These are phyloP conservation scores for Diplolepis rosae DNA, from an alignment of 2,888 invertebrate species.

Conservation along the genomic window DNA sequence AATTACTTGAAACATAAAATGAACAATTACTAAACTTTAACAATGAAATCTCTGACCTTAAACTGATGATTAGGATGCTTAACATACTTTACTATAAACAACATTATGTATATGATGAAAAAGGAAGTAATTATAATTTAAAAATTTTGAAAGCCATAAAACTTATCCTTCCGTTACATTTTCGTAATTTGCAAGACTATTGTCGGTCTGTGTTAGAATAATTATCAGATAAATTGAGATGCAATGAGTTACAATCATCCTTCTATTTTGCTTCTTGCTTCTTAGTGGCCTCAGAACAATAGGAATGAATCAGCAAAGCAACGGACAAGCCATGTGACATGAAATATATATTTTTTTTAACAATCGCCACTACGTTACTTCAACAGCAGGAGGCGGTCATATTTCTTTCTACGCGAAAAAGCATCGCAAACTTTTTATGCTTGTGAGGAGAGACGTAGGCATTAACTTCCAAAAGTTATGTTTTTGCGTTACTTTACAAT, in stretches of 20 bases:
- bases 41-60: too few relatives aligned
- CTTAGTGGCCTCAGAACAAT: conserved; percentile 40
- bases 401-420: conserved; percentile 44
- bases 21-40: too few relatives aligned
- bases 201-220: neutral
- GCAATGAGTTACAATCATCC: conserved; percentile 37
- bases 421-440: neutral
- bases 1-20: too few relatives aligned
- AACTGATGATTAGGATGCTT: too few relatives aligned
- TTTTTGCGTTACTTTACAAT: conserved; percentile 2
- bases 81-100: too few relatives aligned
- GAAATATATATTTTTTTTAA: conserved; percentile 45
- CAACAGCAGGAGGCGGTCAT: conserved; percentile 49
- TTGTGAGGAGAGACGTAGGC: conserved; percentile 7
- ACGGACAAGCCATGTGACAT: conserved; percentile 49
- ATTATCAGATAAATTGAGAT: neutral
- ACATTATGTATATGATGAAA: too few relatives aligned
- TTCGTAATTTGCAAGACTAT: neutral
- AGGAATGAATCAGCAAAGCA: conserved; percentile 41
- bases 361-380: conserved; percentile 42
- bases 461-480: conserved; percentile 14
- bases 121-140: too few relatives aligned
- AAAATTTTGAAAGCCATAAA: neutral
- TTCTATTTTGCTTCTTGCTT: conserved; percentile 46
- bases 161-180: neutral